Evolutionary conservation across 2,888 invertebrate species (phyloP), one percentile per base, ranked within the genome.

Genomic region (Desoria tigrina): DNA sequence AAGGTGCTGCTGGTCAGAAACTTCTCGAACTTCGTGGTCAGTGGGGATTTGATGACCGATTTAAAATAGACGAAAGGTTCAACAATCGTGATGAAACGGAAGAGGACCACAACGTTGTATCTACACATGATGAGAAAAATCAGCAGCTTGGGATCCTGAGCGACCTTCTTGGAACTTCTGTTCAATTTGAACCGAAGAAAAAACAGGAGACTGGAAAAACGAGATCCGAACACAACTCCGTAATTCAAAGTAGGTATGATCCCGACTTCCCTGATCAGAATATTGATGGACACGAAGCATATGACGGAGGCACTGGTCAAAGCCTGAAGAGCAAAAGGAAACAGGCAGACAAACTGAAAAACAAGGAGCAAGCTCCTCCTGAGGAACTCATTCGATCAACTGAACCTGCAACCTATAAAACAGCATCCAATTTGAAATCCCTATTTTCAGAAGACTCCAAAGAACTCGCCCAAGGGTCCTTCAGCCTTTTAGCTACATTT

Each of bases 31-130:
- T 75, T 16, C 70, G 72, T 23, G 69, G 73, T 0, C 70, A 69
- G 53, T 73, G 69, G 60, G 63, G 60, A 23, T 66, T 65, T 49
- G 75, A 75, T 45, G 63, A 63, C 2, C 62, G 75, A 39, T 75
- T 75, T 54, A 62, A 66, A 56, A 68, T 75, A 18, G 75, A 75
- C 42, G 69, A 73, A n/a, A 57, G 75, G 26, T 75, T 75, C 57
- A 65, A 65, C 11, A 71, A 74, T 1, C 39, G 45, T 11, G 54
- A 61, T n/a, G 56, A 50, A 3, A 56, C 50, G n/a, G 28, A 51
- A 7, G 49, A 60, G 27, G 45, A 62, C 9, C 32, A 50, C 1
- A 45, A 18, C 16, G 50, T 42, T 42, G 63, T 53, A 11, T 32
- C 61, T 16, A 32, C 21, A 2, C 51, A 67, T 23, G 24, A 63